phyloP scores from a whole-genome alignment of 2,888 invertebrate genomes.

The Deilephila elpenor region DNA sequence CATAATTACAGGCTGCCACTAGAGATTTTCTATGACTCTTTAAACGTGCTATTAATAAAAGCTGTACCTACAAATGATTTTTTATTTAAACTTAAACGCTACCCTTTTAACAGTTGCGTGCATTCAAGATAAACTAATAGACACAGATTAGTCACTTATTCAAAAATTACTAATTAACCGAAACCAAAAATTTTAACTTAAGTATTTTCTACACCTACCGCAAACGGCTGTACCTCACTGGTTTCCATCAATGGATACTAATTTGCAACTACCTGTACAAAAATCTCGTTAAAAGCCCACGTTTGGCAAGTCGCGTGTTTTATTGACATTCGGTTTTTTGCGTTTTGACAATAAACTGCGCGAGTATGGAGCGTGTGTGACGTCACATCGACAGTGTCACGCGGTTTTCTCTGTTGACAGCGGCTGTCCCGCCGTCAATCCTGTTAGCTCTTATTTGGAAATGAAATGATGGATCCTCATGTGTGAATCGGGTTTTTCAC shows the following conservation, averaged over 20 bases:
- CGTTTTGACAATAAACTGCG: slow-evolving; percentile 2
- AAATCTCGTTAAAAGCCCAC: neutral
- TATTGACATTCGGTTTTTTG: slow-evolving; percentile 10
- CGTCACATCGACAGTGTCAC: neutral
- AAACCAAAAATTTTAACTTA: too few relatives aligned
- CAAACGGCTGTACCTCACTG: too few relatives aligned
- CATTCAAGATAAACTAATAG: too few relatives aligned
- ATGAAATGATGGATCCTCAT: neutral
- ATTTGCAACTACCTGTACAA: neutral
- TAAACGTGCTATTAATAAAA: too few relatives aligned
- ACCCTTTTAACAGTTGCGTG: too few relatives aligned
- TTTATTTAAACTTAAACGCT: too few relatives aligned
- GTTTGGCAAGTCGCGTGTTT: neutral
- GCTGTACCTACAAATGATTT: too few relatives aligned
- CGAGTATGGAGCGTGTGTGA: neutral
- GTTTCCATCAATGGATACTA: neutral
- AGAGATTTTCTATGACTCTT: too few relatives aligned
- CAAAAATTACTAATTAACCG: too few relatives aligned
- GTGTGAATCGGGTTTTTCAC: slow-evolving; percentile 3
- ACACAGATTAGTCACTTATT: too few relatives aligned
- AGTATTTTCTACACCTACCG: too few relatives aligned
- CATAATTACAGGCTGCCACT: too few relatives aligned
- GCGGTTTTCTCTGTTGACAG: slow-evolving; percentile 3
- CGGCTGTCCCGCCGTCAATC: neutral
- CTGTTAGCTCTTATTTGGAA: slow-evolving; percentile 6